A percentile compares a stretch with the other conserved stretches of the same genome.
Evolutionary conservation across 2,797 vertebrate genomes (phyloP).

Genomic region (Sebastes itinus): DNA sequence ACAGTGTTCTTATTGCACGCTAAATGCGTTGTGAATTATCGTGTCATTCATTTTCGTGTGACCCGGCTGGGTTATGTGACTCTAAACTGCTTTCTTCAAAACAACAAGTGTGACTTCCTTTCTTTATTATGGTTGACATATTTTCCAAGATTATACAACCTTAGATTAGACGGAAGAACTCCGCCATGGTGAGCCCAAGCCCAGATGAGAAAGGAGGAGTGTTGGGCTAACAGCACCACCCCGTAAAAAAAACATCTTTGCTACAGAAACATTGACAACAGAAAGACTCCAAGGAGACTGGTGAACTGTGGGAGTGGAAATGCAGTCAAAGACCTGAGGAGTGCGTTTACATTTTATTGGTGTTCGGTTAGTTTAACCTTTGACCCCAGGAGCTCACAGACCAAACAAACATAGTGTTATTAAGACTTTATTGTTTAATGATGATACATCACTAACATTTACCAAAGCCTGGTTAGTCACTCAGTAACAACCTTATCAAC

Average conservation of each 20-base stretch:
- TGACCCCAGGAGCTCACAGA: background rate
- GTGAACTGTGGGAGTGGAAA: background rate
- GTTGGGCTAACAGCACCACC: too few species aligned
- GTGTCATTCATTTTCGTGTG: too few species aligned
- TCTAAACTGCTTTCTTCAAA: background rate
- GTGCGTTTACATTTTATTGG: background rate
- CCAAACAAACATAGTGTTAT: slow-evolving; percentile 35
- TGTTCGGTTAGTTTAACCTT: slow-evolving; percentile 36
- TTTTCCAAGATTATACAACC: background rate
- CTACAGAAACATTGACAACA: too few species aligned
- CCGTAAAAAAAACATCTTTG: too few species aligned
- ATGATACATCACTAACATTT: slow-evolving; percentile 29
- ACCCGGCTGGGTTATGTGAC: background rate
- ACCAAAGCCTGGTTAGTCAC: slow-evolving; percentile 46
- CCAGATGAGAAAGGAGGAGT: too few species aligned
- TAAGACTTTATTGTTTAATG: slow-evolving; percentile 45
- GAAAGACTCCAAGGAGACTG: too few species aligned
- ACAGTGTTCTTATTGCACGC: too few species aligned
- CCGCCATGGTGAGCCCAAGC: too few species aligned
- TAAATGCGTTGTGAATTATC: too few species aligned
- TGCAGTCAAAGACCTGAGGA: background rate
- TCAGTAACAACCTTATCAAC: slow-evolving; percentile 73
- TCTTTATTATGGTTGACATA: background rate
- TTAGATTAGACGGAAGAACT: background rate
- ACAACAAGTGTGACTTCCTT: background rate